phyloP scores from a whole-genome alignment of 2,113 vertebrate genomes.

The Pachypanchax playfairii region DNA sequence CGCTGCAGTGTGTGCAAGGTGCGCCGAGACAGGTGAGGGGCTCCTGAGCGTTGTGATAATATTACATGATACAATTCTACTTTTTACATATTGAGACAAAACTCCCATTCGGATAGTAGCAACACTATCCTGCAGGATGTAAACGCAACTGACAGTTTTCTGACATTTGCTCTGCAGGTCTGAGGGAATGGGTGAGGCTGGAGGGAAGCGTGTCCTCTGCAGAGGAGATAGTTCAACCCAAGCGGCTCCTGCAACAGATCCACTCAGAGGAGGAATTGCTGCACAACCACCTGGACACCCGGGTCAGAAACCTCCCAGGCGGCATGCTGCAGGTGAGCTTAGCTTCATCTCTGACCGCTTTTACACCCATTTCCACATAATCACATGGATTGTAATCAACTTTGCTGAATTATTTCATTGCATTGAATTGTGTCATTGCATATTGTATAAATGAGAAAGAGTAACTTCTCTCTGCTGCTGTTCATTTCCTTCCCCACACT shows the following conservation, averaged over 20 bases:
- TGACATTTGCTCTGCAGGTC: slow-evolving; percentile 42
- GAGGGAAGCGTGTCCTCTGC: slow-evolving; percentile 58
- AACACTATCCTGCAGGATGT: not conserved
- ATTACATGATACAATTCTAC: too few relatives aligned
- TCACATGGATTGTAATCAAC: too few relatives aligned
- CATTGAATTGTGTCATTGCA: not conserved
- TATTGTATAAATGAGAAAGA: too few relatives aligned
- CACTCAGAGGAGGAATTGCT: slow-evolving; percentile 83
- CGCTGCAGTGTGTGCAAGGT: slow-evolving; percentile 73
- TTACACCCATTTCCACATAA: not conserved
- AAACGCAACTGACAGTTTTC: too few relatives aligned
- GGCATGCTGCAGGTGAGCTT: slow-evolving; percentile 78
- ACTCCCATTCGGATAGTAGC: not conserved
- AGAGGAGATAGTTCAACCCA: slow-evolving; percentile 86
- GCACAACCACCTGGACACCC: slow-evolving; percentile 83
- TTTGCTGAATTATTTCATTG: too few relatives aligned
- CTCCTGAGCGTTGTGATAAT: not conserved
- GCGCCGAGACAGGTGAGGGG: slow-evolving; percentile 79
- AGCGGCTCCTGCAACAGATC: slow-evolving; percentile 85
- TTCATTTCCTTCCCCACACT: too few relatives aligned
- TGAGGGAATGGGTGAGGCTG: slow-evolving; percentile 53
- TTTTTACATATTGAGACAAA: not conserved
- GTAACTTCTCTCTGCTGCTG: too few relatives aligned
- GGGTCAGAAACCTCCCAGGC: slow-evolving; percentile 77
- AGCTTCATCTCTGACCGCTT: too few relatives aligned